phyloP scores from a whole-genome alignment of 2,888 invertebrate genomes.

The Frankliniella intonsa region DNA sequence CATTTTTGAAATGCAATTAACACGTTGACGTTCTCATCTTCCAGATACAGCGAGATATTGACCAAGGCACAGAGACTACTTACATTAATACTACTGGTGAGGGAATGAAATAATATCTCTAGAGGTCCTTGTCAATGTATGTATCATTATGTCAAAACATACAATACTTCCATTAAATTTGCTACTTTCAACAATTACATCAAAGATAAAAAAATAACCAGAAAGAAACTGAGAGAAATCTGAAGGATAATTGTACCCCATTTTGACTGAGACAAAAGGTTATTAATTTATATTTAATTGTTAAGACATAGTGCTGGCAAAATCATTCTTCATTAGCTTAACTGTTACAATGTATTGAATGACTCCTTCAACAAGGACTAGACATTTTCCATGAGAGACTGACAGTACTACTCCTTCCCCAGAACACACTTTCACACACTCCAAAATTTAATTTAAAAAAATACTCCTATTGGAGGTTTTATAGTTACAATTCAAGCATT shows the following conservation, averaged over 20 bases:
- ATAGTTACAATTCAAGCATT: background rate
- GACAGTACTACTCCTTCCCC: background rate
- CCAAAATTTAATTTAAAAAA: background rate
- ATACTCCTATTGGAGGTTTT: background rate
- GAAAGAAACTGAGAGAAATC: background rate
- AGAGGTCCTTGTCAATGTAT: too few relatives aligned
- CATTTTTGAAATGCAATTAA: too few relatives aligned
- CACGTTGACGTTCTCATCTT: too few relatives aligned
- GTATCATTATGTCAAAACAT: too few relatives aligned
- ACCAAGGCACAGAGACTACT: too few relatives aligned
- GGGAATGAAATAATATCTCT: background rate
- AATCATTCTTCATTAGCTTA: background rate
- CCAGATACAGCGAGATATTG: too few relatives aligned
- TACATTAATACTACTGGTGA: too few relatives aligned
- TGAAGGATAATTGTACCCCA: background rate
- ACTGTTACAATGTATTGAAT: background rate
- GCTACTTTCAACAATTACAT: background rate
- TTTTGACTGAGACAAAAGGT: background rate
- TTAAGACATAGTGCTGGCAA: background rate
- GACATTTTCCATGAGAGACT: background rate
- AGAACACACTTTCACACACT: background rate
- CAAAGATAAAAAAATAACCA: background rate
- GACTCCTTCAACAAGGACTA: conserved; percentile 6
- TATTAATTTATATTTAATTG: background rate
- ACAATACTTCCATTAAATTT: background rate